Evolutionary conservation across 2,113 vertebrate species (phyloP).

Genomic region (Copsychus sechellarum): DNA sequence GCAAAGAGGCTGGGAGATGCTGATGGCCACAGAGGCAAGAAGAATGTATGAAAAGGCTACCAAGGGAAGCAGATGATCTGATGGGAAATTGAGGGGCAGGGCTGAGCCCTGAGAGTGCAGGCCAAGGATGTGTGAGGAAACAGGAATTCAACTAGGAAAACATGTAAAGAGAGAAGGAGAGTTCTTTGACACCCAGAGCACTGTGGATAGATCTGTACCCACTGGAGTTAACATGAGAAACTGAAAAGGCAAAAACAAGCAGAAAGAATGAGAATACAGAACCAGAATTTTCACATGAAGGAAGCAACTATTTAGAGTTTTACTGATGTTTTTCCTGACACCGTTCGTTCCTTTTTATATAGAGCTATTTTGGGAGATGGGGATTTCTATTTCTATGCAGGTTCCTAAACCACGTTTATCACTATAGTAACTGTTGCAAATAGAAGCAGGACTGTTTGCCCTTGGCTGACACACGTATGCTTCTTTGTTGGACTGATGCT

Average conservation of each 20-base stretch:
- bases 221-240: not conserved
- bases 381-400: constrained; percentile 43
- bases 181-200: not conserved
- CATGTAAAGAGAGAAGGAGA: not conserved
- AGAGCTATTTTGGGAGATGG: constrained; percentile 21
- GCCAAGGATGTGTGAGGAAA: not conserved
- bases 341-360: not conserved
- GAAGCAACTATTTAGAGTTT: constrained; percentile 12
- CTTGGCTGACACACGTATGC: not conserved
- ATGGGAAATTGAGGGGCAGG: not conserved
- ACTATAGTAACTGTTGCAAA: constrained; percentile 30
- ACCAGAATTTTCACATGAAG: not conserved
- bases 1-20: not conserved
- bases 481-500: not conserved
- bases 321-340: constrained; percentile 7
- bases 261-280: not conserved
- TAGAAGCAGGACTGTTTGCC: constrained; percentile 1
- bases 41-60: not conserved
- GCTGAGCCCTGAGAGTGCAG: not conserved
- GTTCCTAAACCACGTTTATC: not conserved
- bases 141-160: not conserved
- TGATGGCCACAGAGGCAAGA: not conserved
- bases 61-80: not conserved
- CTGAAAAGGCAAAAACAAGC: not conserved
- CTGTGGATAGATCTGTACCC: not conserved